A percentile compares a stretch with the other conserved stretches of the same genome.
phyloP scores from a whole-genome alignment of 2,888 invertebrate genomes.

The Carcina quercana region DNA sequence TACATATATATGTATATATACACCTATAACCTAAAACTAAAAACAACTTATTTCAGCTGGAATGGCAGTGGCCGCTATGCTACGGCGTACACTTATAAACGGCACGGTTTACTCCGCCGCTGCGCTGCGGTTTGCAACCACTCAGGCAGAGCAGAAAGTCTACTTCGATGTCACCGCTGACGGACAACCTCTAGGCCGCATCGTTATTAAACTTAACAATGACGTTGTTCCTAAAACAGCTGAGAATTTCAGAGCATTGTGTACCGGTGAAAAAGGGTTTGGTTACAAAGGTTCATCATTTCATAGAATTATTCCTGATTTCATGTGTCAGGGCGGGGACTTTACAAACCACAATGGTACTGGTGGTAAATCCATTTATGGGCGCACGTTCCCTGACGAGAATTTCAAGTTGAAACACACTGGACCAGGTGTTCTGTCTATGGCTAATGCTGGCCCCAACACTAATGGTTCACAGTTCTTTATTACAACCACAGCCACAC shows the following conservation, averaged over 20 bases:
- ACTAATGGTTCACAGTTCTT: slow-evolving; percentile 99
- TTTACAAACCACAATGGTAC: slow-evolving; percentile 95
- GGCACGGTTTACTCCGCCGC: slow-evolving; percentile 60
- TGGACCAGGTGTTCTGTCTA: slow-evolving; percentile 91
- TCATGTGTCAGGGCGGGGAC: slow-evolving; percentile 98
- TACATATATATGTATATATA: too few relatives aligned
- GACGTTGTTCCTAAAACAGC: slow-evolving; percentile 95
- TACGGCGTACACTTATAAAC: slow-evolving; percentile 50
- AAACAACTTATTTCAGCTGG: too few relatives aligned
- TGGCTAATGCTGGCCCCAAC: slow-evolving; percentile 97
- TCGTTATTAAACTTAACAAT: slow-evolving; percentile 89
- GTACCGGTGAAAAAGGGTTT: slow-evolving; percentile 76
- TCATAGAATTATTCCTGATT: slow-evolving; percentile 93
- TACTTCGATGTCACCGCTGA: slow-evolving; percentile 94
- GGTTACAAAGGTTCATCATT: slow-evolving; percentile 94
- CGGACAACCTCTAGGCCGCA: slow-evolving; percentile 84
- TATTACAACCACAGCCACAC: slow-evolving; percentile 93
- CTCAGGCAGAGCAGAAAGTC: slow-evolving; percentile 71
- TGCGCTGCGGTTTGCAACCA: slow-evolving; percentile 52
- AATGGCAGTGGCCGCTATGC: slow-evolving; percentile 39
- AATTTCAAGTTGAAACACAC: slow-evolving; percentile 96
- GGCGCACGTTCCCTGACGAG: slow-evolving; percentile 94
- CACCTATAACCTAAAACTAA: too few relatives aligned
- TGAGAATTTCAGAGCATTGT: slow-evolving; percentile 96
- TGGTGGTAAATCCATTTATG: slow-evolving; percentile 97